Base-by-base conservation (phyloP, 2,113 vertebrate genomes). In the Seriola quinqueradiata region DNA sequence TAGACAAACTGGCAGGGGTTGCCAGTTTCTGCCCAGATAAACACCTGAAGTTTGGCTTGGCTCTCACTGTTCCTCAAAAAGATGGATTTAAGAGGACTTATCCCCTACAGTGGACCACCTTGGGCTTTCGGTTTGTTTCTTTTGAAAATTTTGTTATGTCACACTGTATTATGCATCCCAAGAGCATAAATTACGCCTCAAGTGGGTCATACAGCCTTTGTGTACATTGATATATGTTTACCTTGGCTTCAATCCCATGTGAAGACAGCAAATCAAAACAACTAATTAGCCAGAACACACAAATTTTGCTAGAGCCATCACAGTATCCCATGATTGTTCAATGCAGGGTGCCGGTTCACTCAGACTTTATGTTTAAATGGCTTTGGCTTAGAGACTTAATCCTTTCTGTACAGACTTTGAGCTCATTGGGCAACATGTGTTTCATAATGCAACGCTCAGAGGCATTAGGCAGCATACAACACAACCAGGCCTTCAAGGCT, bases 361-460 rank as follows among this genome's bases (percentile, higher is more conserved):
- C 68, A 82, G 78, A 86, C 69, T 72, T 85, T 70, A 85, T 72
- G 71, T 88, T 81, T 87, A 84, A 83, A 84, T 77, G 87, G 71
- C 79, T 77, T 70, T 84, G 90, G 84, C 73, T 89, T 79, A 84
- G 71, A 81, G 77, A 72, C 75, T 19, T 91, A 93, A 93, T 88
- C 87, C 88, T 86, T 84, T 92, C 89, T 91, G 75, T 84, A 59
- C 83, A 92, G 87, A 87, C 89, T 90, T 82, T 90, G 84, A 92
- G 79, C 85, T 87, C 83, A 69, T 92, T 93, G 89, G 89, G 89
- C 68, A 92, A 94, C 82, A 79, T 89, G 87, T 84, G 85, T 92
- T 94, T 92, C 79, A 86, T 90, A 93, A 92, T 69, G 83, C 83
- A 84, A 50, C 4, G 67, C 77, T 90, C 71, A 77, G 77, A 82